Evolutionary conservation across 1,140 invertebrate genomes (phyloP), one percentile per base, ranked within the genome.

Genomic region (Conus ventricosus): DNA sequence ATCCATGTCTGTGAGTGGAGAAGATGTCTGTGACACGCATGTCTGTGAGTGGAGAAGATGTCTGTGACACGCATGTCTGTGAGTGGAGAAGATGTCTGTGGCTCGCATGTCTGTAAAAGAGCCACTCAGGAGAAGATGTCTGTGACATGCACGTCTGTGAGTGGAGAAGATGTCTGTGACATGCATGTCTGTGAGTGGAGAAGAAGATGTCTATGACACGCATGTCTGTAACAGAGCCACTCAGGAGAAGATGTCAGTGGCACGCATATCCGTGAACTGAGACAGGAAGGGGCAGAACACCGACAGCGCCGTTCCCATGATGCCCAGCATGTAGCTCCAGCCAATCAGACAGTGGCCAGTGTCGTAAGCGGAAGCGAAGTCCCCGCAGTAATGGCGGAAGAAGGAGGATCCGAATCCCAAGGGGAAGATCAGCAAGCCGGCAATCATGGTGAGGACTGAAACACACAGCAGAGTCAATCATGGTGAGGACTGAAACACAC

Each of bases 271-370:
- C 54, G 91, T 93, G 88, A 91, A 94, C 54, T 92, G 92, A 23
- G 93, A 91, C 25, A 96, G 92, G 81, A 95, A 92, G 10, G 95
- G 95, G 90, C 95, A 95, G 88, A 95, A 95, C 83, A 95, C 92
- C 3, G 95, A 92, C 39, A 96, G 88, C 11, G 94, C 92, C 11
- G 95, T 94, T 84, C 93, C 93, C 85, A 95, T 94, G n/a, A 95
- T 93, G 23, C 94, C 94, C 85, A 96, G 90, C 90, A 95, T 93
- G 91, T 95, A 95, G 55, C 94, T 94, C 94, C 95, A 96, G 23
- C 95, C 95, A n/a, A 95, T 88, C 83, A 94, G 91, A 91, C 95
- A 96, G 54, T 93, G 90, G 7, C 94, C 95, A 5, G 93, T 80
- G 17, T 93, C 84, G 89, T 93, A 96, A 17, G 92, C 89, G 6